A percentile compares a stretch with the other conserved stretches of the same genome.
Conservation (phyloP, 2,888 invertebrate species). For the Synergus gifuensis region DNA sequence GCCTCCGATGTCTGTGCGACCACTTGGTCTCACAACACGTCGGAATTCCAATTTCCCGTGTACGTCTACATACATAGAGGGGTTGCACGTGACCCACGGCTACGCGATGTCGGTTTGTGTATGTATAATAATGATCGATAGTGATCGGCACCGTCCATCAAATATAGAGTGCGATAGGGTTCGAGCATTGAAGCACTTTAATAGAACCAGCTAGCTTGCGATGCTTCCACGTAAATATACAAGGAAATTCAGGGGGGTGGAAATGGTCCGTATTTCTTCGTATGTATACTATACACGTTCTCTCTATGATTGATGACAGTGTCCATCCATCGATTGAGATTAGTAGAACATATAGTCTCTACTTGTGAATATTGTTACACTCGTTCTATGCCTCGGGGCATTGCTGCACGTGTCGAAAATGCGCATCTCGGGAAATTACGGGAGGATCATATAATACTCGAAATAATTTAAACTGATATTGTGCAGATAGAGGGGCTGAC, state of each 20-base stretch:
- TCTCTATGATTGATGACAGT: constrained; percentile 49
- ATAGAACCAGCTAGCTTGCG: background rate
- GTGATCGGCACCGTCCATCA: constrained; percentile 23
- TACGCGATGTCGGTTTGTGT: background rate
- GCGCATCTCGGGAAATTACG: constrained; percentile 57
- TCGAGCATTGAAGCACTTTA: constrained; percentile 6
- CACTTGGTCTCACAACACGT: constrained; percentile 41
- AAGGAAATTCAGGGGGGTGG: background rate
- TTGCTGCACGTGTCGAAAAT: constrained; percentile 54
- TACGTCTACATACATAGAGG: background rate
- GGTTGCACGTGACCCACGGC: constrained; percentile 25
- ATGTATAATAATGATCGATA: constrained; percentile 31
- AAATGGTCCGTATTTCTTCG: background rate
- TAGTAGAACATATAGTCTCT: constrained; percentile 42
- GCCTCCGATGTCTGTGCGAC: constrained; percentile 36
- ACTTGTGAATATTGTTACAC: constrained; percentile 52
- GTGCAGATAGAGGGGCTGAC: constrained; percentile 10
- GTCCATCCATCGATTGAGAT: constrained; percentile 45
- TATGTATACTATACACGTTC: background rate
- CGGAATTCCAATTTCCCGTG: constrained; percentile 40
- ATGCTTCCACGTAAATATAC: constrained; percentile 24
- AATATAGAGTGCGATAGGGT: constrained; percentile 19
- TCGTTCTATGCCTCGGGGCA: constrained; percentile 49
- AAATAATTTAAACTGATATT: constrained; percentile 29
- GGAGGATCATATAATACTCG: background rate